Base-by-base conservation (phyloP, 2,113 vertebrate genomes). In the Coregonus clupeaformis region DNA sequence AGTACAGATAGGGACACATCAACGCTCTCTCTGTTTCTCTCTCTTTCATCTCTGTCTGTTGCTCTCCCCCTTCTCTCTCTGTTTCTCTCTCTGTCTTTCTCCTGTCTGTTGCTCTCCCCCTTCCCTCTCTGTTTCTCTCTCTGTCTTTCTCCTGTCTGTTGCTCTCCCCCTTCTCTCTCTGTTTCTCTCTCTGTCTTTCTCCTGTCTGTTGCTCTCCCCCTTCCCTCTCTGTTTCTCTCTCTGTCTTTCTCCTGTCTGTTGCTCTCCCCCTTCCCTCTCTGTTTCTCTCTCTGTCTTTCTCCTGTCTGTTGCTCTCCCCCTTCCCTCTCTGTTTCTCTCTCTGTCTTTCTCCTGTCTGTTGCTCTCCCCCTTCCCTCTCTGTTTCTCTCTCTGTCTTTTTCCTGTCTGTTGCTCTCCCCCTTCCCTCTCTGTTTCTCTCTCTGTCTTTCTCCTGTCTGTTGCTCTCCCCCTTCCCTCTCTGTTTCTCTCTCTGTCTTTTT, bases 1-100 rank as follows among this genome's bases (percentile, higher is more conserved):
- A 95, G 81, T 94, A 96, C 67, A 91, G 93, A 93, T 96, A 94
- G 92, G 92, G 62, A 18, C 3, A 42, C 2, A 65, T 5, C 42
- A 6, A 60, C 20, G 25, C 36, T 24, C 30, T 49, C n/a, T 9
- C 59, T 30, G 52, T 60, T 9, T 64, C 16, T 55, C 5, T 62
- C 32, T 55, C 62, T 0, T 20, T 49, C 20, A 24, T 49, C 24
- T 59, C 5, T 57, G 18, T 36, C 5, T 32, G 6, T 22, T 32
- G 20, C 64, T 20, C 13, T 59, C 20, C 25, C 30, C 14, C 47
- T 49, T 49, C 47, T 2, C 16, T 57, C 52, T 55, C 20, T 13
- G 47, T 22, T 18, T 18, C 6, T 20, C 13, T 62, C 9, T 36
- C 9, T 22, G 2, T 11, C 4, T 22, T 0, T 45, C 71, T 27